Conservation (phyloP, 2,797 vertebrate genomes). For the Champsocephalus gunnari region DNA sequence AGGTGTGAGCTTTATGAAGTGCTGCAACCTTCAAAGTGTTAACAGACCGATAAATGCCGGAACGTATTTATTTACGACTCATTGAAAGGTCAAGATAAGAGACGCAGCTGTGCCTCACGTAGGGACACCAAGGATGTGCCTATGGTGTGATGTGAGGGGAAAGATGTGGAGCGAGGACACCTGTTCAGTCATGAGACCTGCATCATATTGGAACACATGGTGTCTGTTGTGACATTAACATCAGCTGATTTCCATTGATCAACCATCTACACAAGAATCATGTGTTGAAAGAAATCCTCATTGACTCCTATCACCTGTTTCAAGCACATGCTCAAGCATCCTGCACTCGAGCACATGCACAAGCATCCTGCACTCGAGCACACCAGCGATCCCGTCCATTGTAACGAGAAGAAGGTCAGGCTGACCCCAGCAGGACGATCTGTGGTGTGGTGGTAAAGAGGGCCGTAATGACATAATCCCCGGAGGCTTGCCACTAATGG, state of each 20-base stretch:
- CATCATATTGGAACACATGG: neutral
- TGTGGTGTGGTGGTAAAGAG: constrained; percentile 1
- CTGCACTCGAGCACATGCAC: neutral
- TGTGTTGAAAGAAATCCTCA: neutral
- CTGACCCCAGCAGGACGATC: neutral
- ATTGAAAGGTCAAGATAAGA: neutral
- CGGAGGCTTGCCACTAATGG: constrained; percentile 44
- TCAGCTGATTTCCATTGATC: neutral
- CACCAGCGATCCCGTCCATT: neutral
- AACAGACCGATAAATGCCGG: constrained; percentile 1
- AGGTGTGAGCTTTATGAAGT: constrained; percentile 11
- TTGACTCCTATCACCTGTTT: neutral
- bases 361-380: neutral
- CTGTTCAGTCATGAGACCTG: neutral
- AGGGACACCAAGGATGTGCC: neutral
- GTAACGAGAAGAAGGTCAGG: neutral
- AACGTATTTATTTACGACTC: constrained; percentile 2
- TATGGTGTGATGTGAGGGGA: too few species aligned
- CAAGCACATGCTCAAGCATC: neutral
- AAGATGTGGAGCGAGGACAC: neutral
- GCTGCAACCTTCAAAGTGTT: constrained; percentile 1
- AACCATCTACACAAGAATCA: neutral
- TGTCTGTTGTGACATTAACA: neutral
- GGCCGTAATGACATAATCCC: constrained; percentile 34
- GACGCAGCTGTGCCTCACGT: neutral